Evolutionary conservation across 2,888 invertebrate genomes (phyloP).

Genomic region (Bombylius discolor): DNA sequence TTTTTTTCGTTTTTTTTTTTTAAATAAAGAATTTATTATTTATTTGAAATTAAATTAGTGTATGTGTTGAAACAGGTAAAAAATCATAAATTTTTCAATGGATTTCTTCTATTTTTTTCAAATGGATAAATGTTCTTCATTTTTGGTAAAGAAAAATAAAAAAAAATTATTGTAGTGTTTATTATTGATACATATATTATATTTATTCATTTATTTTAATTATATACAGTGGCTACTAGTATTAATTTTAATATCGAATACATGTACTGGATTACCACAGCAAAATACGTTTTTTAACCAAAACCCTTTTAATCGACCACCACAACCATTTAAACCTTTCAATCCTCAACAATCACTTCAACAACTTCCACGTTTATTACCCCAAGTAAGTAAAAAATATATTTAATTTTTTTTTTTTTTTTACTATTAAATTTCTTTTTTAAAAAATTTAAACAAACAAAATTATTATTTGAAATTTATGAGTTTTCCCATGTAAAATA

Average conservation of each 20-base stretch:
- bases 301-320: conserved; percentile 19
- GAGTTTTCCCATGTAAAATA: not conserved
- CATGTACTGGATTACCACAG: conserved; percentile 4
- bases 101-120: not conserved
- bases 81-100: no score
- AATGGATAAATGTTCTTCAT: not conserved
- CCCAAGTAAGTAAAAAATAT: conserved; percentile 17
- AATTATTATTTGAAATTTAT: not conserved
- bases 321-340: conserved; percentile 9
- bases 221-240: not conserved
- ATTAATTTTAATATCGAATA: not conserved
- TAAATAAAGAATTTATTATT: no score
- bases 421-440: no score
- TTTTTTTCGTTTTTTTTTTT: no score
- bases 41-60: no score
- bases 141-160: not conserved
- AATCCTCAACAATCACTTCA: conserved; percentile 13
- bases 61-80: no score
- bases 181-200: not conserved
- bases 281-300: conserved; percentile 9
- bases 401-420: not conserved
- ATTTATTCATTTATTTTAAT: not conserved
- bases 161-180: not conserved
- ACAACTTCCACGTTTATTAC: conserved; percentile 20
- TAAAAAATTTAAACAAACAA: not conserved